Evolutionary conservation across 2,113 vertebrate species (phyloP).

Genomic region (Polyodon spathula): DNA sequence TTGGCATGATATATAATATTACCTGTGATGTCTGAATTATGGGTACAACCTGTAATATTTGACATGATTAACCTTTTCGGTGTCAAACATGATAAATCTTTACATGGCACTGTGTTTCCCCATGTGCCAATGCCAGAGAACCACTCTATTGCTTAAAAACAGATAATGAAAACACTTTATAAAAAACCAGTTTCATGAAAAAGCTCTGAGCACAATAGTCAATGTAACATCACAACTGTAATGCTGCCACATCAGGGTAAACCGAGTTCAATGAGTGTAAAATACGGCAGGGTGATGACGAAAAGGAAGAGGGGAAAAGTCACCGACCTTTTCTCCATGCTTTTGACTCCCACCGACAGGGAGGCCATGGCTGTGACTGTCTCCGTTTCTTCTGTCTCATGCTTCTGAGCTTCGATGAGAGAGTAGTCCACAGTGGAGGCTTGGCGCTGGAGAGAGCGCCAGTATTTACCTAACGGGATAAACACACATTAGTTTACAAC

Average conservation of each 20-base stretch:
- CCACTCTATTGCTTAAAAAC: too few relatives aligned
- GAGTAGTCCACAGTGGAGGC: conserved; percentile 73
- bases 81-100: too few relatives aligned
- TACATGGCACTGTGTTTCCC: too few relatives aligned
- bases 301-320: conserved; percentile 13
- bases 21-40: too few relatives aligned
- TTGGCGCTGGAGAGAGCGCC: conserved; percentile 75
- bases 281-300: neutral
- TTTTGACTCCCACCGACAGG: conserved; percentile 81
- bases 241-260: too few relatives aligned
- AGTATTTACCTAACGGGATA: conserved; percentile 75
- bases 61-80: too few relatives aligned
- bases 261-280: too few relatives aligned
- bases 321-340: conserved; percentile 71
- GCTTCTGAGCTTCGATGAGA: conserved; percentile 76
- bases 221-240: too few relatives aligned
- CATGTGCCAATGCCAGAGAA: too few relatives aligned
- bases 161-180: neutral
- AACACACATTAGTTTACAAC: neutral
- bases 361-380: conserved; percentile 95
- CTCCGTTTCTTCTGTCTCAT: conserved; percentile 84
- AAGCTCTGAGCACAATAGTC: too few relatives aligned
- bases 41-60: too few relatives aligned
- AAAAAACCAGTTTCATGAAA: neutral
- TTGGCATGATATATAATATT: too few relatives aligned